phyloP scores from a whole-genome alignment of 2,113 vertebrate genomes.

The Antennarius striatus region DNA sequence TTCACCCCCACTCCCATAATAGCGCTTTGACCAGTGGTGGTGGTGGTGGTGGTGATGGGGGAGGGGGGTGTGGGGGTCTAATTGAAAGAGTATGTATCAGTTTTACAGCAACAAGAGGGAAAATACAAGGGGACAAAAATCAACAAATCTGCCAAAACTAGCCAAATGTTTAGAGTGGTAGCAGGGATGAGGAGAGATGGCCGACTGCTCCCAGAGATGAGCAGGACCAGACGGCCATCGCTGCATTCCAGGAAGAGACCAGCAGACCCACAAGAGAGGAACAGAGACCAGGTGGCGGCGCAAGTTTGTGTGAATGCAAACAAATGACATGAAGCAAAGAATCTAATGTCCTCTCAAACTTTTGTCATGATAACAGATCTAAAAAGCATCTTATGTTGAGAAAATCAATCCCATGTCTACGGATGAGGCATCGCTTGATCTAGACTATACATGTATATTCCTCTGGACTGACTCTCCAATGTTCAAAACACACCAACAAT shows the following conservation, averaged over 20 bases:
- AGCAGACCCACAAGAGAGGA: slow-evolving; percentile 25
- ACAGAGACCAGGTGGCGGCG: slow-evolving; percentile 44
- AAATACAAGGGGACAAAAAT: slow-evolving; percentile 79
- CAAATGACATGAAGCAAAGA: slow-evolving; percentile 5
- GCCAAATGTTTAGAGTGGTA: slow-evolving; percentile 79
- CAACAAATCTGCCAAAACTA: slow-evolving; percentile 80
- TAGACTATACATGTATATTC: neutral
- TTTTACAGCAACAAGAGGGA: slow-evolving; percentile 77
- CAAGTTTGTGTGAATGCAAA: slow-evolving; percentile 12
- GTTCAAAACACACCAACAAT: neutral
- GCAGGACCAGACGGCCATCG: slow-evolving; percentile 71
- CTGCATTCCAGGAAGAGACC: slow-evolving; percentile 62
- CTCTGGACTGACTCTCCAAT: neutral
- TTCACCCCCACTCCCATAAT: slow-evolving; percentile 65
- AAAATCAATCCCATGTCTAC: neutral
- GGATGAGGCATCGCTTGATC: neutral
- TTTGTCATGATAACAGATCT: too few species aligned
- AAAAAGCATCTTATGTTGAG: neutral
- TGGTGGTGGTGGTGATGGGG: neutral
- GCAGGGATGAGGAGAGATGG: slow-evolving; percentile 72
- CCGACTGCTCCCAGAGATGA: slow-evolving; percentile 74
- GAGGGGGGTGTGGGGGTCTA: slow-evolving; percentile 31
- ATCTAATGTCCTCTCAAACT: too few species aligned
- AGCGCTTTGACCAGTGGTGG: slow-evolving; percentile 45
- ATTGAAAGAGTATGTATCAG: slow-evolving; percentile 80